Conservation (phyloP, 2,888 invertebrate genomes). For the Drosophila neotestacea region DNA sequence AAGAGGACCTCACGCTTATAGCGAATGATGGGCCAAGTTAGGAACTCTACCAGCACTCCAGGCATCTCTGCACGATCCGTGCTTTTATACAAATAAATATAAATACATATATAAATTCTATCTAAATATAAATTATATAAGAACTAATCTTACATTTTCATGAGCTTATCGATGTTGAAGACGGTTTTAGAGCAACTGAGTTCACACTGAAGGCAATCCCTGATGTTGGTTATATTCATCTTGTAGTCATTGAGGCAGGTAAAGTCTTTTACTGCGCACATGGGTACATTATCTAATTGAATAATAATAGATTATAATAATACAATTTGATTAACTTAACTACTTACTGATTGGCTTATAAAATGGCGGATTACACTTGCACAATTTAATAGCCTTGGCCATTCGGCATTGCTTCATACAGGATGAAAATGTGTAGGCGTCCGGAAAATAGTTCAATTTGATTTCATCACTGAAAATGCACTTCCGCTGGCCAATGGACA, state of each 20-base stretch:
- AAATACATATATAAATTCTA: background rate
- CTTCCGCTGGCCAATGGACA: slow-evolving; percentile 88
- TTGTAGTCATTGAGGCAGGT: slow-evolving; percentile 87
- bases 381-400: slow-evolving; percentile 87
- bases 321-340: background rate
- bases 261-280: slow-evolving; percentile 88
- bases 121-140: background rate
- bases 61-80: slow-evolving; percentile 62
- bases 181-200: slow-evolving; percentile 91
- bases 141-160: slow-evolving; percentile 86
- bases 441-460: slow-evolving; percentile 86
- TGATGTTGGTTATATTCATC: slow-evolving; percentile 87
- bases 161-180: slow-evolving; percentile 91
- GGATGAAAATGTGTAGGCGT: slow-evolving; percentile 89
- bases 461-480: slow-evolving; percentile 91
- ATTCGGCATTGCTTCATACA: slow-evolving; percentile 92
- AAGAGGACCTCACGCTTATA: slow-evolving; percentile 93
- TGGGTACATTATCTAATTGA: slow-evolving; percentile 80
- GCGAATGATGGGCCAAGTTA: slow-evolving; percentile 89
- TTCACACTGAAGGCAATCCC: slow-evolving; percentile 88
- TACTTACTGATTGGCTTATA: slow-evolving; percentile 87
- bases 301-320: too few species aligned
- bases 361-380: slow-evolving; percentile 91
- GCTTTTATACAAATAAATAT: slow-evolving; percentile 26
- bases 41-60: slow-evolving; percentile 87